A percentile compares a stretch with the other conserved stretches of the same genome.
Conservation (phyloP, 2,888 invertebrate species). For the Aelia acuminata region DNA sequence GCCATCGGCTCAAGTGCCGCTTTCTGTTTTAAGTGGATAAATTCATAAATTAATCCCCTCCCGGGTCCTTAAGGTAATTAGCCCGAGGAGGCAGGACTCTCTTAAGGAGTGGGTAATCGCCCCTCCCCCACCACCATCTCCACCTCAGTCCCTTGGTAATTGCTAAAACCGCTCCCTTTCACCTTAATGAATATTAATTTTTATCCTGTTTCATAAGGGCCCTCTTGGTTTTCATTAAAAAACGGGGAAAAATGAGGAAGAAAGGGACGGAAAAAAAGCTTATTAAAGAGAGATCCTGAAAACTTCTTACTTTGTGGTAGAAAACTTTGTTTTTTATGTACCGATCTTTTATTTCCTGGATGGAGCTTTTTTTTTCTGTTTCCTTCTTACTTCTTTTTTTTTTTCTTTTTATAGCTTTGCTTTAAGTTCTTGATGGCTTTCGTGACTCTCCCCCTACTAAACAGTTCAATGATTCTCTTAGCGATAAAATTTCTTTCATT, state of each 20-base stretch:
- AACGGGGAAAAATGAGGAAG: background rate
- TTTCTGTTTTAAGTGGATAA: conserved; percentile 44
- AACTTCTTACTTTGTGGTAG: conserved; percentile 46
- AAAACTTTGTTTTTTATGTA: conserved; percentile 50
- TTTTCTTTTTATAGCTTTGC: conserved; percentile 50
- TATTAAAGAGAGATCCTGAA: conserved; percentile 48
- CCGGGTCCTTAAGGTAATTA: conserved; percentile 31
- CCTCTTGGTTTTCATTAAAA: conserved; percentile 48
- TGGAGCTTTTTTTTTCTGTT: conserved; percentile 39
- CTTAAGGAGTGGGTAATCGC: background rate
- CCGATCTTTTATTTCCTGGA: conserved; percentile 46
- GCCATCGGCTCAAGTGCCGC: conserved; percentile 43
- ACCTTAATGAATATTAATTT: conserved; percentile 48
- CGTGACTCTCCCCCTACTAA: conserved; percentile 39
- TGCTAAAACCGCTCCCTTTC: conserved; percentile 48
- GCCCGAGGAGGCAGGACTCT: conserved; percentile 21
- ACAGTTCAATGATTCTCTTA: conserved; percentile 35
- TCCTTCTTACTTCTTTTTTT: conserved; percentile 16
- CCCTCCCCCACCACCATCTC: background rate
- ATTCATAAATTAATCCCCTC: conserved; percentile 47
- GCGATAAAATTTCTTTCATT: conserved; percentile 16
- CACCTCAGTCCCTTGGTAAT: conserved; percentile 17
- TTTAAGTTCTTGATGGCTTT: conserved; percentile 51
- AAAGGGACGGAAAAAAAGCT: conserved; percentile 6
- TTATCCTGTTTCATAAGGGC: conserved; percentile 44